Percentiles rank a stretch among this genome's conserved stretches.
Conservation (phyloP, 2,113 vertebrate genomes). For the Callaeas wilsoni region DNA sequence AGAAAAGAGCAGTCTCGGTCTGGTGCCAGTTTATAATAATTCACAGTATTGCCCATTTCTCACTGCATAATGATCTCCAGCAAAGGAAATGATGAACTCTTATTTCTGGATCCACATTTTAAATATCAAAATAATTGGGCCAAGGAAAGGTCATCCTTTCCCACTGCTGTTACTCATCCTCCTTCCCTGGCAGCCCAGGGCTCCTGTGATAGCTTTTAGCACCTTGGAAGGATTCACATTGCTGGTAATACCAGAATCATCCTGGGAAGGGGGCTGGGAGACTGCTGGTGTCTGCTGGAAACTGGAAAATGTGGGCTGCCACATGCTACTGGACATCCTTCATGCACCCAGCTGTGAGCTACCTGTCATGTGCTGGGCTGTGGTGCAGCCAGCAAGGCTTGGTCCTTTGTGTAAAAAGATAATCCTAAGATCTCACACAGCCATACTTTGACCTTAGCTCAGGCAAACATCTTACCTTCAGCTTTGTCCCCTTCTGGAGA, state of each 20-base stretch:
- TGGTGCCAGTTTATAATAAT: conserved; percentile 43
- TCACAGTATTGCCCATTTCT: conserved; percentile 18
- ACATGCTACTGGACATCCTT: neutral
- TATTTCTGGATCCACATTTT: conserved; percentile 4
- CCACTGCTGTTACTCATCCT: neutral
- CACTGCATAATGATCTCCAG: conserved; percentile 24
- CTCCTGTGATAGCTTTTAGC: conserved; percentile 1
- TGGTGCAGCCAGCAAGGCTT: neutral
- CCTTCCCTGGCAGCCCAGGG: neutral
- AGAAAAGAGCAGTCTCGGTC: neutral
- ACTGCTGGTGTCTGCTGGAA: neutral
- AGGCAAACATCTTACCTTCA: neutral
- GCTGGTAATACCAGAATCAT: neutral
- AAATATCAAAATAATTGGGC: conserved; percentile 43
- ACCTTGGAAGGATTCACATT: neutral
- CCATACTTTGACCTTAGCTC: neutral
- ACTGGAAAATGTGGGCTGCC: neutral
- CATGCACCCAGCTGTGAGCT: neutral
- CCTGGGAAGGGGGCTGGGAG: neutral
- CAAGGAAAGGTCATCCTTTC: conserved; percentile 1
- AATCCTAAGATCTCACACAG: neutral
- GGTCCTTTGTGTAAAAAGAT: neutral
- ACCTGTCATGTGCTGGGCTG: neutral
- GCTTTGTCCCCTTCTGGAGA: neutral
- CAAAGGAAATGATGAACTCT: conserved; percentile 10